These are phyloP conservation scores for Tyrannus savana DNA, from an alignment of 2,113 vertebrate genomes.

Conservation along the genomic window DNA sequence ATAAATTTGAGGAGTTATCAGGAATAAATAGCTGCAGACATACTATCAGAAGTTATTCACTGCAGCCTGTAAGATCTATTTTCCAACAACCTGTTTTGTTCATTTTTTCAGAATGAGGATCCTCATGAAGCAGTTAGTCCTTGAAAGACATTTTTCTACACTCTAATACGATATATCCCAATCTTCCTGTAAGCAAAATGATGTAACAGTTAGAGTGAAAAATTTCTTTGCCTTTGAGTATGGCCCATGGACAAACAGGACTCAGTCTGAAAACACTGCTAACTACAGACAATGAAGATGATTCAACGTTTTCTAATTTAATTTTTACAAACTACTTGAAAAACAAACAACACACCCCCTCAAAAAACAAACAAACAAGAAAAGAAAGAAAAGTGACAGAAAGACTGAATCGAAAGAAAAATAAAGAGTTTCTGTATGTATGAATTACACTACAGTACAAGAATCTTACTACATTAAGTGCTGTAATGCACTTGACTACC, in stretches of 20 bases:
- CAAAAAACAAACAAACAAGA: not conserved
- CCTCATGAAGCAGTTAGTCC: not conserved
- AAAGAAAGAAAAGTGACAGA: not conserved
- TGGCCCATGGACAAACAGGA: not conserved
- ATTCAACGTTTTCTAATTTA: not conserved
- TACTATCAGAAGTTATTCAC: not conserved
- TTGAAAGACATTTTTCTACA: not conserved
- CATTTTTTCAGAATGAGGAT: not conserved
- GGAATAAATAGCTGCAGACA: not conserved
- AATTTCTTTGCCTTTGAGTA: not conserved
- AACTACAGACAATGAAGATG: not conserved
- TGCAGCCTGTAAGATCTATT: not conserved
- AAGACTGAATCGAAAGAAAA: not conserved
- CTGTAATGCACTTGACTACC: not conserved
- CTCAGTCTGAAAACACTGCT: not conserved
- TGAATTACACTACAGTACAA: not conserved
- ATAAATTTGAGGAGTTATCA: not conserved
- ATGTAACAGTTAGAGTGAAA: not conserved
- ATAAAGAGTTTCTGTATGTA: not conserved
- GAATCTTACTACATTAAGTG: not conserved
- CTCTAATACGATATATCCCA: not conserved
- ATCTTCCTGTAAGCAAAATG: not conserved
- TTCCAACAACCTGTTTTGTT: not conserved
- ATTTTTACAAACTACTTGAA: not conserved
- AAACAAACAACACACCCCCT: not conserved